phyloP scores from a whole-genome alignment of 2,797 vertebrate species.

The Rhinoraja longicauda region DNA sequence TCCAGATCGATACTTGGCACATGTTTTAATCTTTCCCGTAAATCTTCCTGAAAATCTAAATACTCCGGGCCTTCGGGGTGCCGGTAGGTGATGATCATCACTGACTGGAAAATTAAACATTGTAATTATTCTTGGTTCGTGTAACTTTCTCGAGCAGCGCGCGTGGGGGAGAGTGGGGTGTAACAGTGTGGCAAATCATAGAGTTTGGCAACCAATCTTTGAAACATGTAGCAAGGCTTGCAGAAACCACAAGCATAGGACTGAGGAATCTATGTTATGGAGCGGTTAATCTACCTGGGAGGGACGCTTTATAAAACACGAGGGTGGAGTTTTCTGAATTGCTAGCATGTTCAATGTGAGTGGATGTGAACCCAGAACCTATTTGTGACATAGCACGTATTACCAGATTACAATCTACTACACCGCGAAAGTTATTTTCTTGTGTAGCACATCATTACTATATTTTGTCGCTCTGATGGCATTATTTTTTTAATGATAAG shows the following conservation, averaged over 20 bases:
- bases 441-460: background rate
- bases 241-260: background rate
- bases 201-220: background rate
- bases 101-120: conserved; percentile 62
- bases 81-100: conserved; percentile 86
- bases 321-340: background rate
- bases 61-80: conserved; percentile 85
- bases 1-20: conserved; percentile 79
- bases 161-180: background rate
- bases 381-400: background rate
- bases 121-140: background rate
- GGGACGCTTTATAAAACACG: background rate
- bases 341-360: background rate
- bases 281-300: no score
- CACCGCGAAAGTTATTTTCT: background rate
- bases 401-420: background rate
- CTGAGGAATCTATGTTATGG: background rate
- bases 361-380: background rate
- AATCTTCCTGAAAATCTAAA: conserved; percentile 73
- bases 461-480: background rate
- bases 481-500: background rate
- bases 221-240: background rate
- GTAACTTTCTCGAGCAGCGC: background rate
- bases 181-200: background rate
- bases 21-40: conserved; percentile 73